These are phyloP conservation scores for Eufriesea mexicana DNA, from an alignment of 1,140 invertebrate species.

Conservation along the genomic window DNA sequence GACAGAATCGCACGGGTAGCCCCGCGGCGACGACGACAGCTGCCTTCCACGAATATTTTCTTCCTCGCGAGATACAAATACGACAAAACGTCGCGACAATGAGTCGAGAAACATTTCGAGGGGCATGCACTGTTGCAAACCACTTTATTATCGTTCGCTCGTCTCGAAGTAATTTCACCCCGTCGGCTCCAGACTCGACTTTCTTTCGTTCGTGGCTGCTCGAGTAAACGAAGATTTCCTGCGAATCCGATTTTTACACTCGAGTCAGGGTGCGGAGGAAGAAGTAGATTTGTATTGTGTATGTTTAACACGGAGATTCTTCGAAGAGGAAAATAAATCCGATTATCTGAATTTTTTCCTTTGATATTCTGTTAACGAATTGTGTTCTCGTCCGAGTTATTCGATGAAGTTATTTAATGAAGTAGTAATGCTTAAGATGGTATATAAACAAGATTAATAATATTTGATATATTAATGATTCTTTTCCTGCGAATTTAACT, in stretches of 20 bases:
- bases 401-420: no score
- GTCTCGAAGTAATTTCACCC: constrained; percentile 35
- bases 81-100: constrained; percentile 46
- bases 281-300: no score
- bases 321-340: neutral
- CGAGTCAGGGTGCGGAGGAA: neutral
- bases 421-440: no score
- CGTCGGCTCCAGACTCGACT: neutral
- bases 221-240: neutral
- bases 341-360: neutral
- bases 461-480: no score
- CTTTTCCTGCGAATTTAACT: no score
- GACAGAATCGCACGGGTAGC: constrained; percentile 27
- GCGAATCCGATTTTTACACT: neutral
- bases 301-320: neutral
- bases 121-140: constrained; percentile 72
- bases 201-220: neutral
- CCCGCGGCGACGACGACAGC: constrained; percentile 61
- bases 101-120: constrained; percentile 65
- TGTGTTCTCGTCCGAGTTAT: no score
- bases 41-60: constrained; percentile 64
- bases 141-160: constrained; percentile 74
- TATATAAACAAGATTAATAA: no score
- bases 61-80: constrained; percentile 58
- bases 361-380: no score